A percentile compares a stretch with the other conserved stretches of the same genome.
phyloP scores from a whole-genome alignment of 2,113 vertebrate species.

The Melospiza melodia region DNA sequence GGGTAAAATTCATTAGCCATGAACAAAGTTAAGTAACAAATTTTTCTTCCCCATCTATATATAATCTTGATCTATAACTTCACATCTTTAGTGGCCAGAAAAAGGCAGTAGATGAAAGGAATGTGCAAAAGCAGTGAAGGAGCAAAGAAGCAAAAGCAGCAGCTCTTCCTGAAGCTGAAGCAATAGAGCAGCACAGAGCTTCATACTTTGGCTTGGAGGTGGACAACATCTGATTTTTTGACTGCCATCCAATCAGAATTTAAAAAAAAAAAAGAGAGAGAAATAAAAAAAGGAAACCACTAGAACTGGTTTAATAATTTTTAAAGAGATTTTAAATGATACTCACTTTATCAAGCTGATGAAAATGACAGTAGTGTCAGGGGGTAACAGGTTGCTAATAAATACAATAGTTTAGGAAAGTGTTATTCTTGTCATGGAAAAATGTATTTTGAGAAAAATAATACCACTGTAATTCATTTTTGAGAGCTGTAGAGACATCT shows the following conservation, averaged over 20 bases:
- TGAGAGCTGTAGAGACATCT: slow-evolving; percentile 78
- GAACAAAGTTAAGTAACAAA: neutral
- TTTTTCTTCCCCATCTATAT: neutral
- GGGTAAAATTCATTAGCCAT: neutral
- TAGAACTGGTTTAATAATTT: slow-evolving; percentile 74
- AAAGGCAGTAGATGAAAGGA: neutral
- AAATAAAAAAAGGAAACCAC: neutral
- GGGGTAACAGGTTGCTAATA: slow-evolving; percentile 81
- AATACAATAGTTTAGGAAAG: slow-evolving; percentile 80
- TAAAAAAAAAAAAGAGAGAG: neutral
- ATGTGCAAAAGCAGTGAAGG: neutral
- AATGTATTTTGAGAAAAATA: slow-evolving; percentile 75
- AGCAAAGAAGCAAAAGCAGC: neutral
- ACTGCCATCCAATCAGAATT: neutral
- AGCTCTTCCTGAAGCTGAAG: neutral
- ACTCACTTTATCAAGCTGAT: slow-evolving; percentile 68
- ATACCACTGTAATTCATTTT: slow-evolving; percentile 80
- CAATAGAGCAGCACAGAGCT: neutral
- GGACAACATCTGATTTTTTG: neutral
- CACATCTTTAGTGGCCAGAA: neutral
- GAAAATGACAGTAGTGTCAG: slow-evolving; percentile 72
- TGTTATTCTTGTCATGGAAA: slow-evolving; percentile 69
- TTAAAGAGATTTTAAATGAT: slow-evolving; percentile 72
- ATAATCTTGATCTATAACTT: neutral
- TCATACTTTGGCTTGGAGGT: neutral